These are phyloP conservation scores for Campylorhamphus procurvoides DNA, from an alignment of 2,113 vertebrate genomes.

Conservation along the genomic window DNA sequence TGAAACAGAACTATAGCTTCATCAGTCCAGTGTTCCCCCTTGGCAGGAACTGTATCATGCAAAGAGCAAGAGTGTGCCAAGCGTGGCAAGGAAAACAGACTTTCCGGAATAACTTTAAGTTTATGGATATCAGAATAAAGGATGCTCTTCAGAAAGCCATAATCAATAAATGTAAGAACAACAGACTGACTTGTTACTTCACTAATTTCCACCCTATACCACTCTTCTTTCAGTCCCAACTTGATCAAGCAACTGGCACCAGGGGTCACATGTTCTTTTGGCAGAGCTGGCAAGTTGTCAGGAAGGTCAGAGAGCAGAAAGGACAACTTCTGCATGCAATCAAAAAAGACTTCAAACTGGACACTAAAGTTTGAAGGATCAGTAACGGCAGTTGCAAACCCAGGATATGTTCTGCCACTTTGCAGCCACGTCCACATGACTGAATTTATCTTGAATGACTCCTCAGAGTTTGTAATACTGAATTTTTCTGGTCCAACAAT, in stretches of 20 bases:
- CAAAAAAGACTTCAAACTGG: slow-evolving; percentile 76
- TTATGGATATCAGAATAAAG: slow-evolving; percentile 55
- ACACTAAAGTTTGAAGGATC: slow-evolving; percentile 84
- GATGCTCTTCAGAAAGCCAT: slow-evolving; percentile 75
- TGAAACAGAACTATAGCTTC: slow-evolving; percentile 77
- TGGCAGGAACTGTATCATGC: slow-evolving; percentile 71
- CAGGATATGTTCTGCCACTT: slow-evolving; percentile 63
- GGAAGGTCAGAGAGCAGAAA: slow-evolving; percentile 75
- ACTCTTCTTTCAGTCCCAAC: slow-evolving; percentile 69
- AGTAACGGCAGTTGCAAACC: slow-evolving; percentile 72
- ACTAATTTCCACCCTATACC: slow-evolving; percentile 84
- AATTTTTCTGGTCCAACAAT: neutral
- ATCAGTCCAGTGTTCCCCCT: slow-evolving; percentile 76
- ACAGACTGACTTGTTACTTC: slow-evolving; percentile 57
- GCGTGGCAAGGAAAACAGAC: slow-evolving; percentile 72
- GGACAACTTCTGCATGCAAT: slow-evolving; percentile 72
- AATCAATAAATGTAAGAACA: slow-evolving; percentile 80
- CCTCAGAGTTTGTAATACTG: neutral
- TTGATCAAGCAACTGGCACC: slow-evolving; percentile 79
- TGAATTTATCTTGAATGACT: neutral
- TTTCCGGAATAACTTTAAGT: slow-evolving; percentile 78
- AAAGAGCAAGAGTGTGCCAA: slow-evolving; percentile 79
- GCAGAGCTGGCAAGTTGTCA: slow-evolving; percentile 64
- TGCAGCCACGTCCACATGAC: slow-evolving; percentile 60
- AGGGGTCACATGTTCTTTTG: slow-evolving; percentile 64